Evolutionary conservation across 2,797 vertebrate species (phyloP).

Genomic region (Sphenopsis melanotis): DNA sequence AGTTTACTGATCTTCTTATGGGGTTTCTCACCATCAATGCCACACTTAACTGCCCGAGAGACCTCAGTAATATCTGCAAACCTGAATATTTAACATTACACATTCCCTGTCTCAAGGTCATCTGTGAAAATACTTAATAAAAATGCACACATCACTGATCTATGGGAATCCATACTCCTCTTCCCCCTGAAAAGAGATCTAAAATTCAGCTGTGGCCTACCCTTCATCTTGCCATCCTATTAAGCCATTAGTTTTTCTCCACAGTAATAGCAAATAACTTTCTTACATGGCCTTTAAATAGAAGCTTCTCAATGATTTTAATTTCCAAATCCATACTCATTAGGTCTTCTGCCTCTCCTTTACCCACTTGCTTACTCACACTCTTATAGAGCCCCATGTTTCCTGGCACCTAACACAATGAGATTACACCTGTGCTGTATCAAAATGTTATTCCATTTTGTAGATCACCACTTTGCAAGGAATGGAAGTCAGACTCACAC

Average conservation of each 20-base stretch:
- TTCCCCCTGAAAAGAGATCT: background rate
- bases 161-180: background rate
- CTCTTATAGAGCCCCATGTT: background rate
- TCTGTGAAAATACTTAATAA: background rate
- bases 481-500: background rate
- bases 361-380: background rate
- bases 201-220: background rate
- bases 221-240: background rate
- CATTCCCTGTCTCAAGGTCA: background rate
- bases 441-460: background rate
- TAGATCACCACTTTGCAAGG: background rate
- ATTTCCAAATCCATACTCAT: background rate
- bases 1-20: background rate
- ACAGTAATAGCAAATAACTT: background rate
- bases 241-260: background rate
- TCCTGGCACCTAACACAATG: background rate
- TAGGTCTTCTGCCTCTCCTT: background rate
- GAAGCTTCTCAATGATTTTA: background rate
- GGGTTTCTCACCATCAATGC: background rate
- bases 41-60: background rate
- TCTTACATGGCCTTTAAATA: background rate
- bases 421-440: background rate
- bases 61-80: background rate
- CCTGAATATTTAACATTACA: background rate
- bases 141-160: background rate